Evolutionary conservation across 92 coral and sea anemone genomes (phyloP), one percentile per base, ranked within the genome.

Genomic region (Epizoanthus rinbou): DNA sequence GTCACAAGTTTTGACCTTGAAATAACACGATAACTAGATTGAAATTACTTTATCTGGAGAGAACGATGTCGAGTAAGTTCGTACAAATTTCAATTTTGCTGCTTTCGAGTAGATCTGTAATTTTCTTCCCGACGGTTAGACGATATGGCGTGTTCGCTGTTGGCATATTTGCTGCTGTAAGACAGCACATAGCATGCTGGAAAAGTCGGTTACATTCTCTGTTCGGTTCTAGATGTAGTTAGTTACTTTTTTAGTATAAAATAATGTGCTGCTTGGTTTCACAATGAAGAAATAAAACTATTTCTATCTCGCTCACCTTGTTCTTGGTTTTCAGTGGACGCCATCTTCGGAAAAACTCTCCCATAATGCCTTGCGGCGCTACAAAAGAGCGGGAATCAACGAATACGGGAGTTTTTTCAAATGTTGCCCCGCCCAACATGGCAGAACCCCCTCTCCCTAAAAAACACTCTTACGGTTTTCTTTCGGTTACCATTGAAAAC

Each of bases 251-350:
- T 5, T 41, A 62, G 39, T 57, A 60, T 19, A 1, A 8, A 43
- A 41, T 28, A 2, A 11, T 11, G 19, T 23, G 33, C 4, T 3
- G 24, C 15, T 10, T 15, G 28, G 22, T 31, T 18, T 37, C 1
- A 18, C 24, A 19, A 45, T 62, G 13, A 15, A 57, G 15, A n/a
- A 31, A 9, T 57, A 75, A 3, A 6, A 18, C 33, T 33, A 50
- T 10, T 9, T 64, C 25, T 4, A 5, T 56, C 43, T 47, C 69
- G 64, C 82, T 62, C 65, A 78, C 82, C 82, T 78, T 78, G 43
- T 31, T 33, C 82, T 78, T 78, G 82, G 66, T 78, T 78, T 78
- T 78, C 82, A 9, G 82, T 78, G 82, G 82, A 62, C 82, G 82
- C 71, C 82, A 78, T 78, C 82, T 45, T 78, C 28, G 57, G 0